phyloP scores from a whole-genome alignment of 2,797 vertebrate species.

The Rhinella marina region DNA sequence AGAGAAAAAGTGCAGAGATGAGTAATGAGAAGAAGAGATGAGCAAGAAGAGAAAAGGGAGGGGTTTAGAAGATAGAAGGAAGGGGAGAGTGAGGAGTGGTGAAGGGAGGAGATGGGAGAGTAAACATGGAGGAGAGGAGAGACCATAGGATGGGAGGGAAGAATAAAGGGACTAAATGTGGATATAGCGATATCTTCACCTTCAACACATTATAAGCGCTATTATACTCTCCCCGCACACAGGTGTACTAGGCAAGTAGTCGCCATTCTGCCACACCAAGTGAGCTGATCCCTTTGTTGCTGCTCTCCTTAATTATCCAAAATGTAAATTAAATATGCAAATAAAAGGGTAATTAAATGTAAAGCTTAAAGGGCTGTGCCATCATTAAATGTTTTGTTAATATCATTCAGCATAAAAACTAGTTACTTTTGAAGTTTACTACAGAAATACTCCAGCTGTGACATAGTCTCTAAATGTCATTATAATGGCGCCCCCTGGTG shows the following conservation, averaged over 20 bases:
- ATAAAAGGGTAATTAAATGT: background rate
- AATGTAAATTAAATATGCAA: background rate
- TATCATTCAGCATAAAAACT: no score
- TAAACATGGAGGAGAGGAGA: background rate
- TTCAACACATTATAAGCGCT: no score
- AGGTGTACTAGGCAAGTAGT: background rate
- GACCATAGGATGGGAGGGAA: background rate
- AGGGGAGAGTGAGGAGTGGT: background rate
- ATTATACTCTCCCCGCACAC: background rate
- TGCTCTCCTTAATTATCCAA: no score
- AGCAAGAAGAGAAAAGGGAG: background rate
- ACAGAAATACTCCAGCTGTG: no score
- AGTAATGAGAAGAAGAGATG: background rate
- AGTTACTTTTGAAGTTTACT: no score
- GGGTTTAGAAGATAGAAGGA: background rate
- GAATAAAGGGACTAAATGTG: background rate
- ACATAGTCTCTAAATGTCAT: no score
- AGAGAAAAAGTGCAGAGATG: background rate
- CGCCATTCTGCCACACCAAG: no score
- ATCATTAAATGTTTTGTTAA: no score
- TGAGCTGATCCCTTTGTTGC: no score
- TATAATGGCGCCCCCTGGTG: no score
- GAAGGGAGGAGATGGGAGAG: background rate
- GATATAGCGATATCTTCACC: background rate
- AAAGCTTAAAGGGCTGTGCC: background rate